A percentile compares a stretch with the other conserved stretches of the same genome.
Evolutionary conservation across 1,140 invertebrate genomes (phyloP).

Genomic region (Drosophila truncata): DNA sequence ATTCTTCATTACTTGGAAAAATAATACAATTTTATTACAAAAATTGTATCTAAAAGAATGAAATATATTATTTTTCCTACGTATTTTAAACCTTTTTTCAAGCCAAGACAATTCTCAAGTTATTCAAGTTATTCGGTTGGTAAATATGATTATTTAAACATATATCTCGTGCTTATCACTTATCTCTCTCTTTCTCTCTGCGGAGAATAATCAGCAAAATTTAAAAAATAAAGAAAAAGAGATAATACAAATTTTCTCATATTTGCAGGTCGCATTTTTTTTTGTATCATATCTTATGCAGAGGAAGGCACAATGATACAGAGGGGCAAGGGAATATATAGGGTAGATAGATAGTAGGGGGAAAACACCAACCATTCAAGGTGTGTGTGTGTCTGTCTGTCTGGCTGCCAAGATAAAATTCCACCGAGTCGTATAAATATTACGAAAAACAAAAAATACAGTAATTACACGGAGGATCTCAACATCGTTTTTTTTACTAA

Average conservation of each 20-base stretch:
- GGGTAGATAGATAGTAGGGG: conserved; percentile 18
- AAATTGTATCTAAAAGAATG: not conserved
- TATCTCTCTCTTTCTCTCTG: not conserved
- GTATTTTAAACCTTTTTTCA: not conserved
- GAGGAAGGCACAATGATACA: not conserved
- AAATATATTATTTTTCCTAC: not conserved
- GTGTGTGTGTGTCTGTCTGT: not conserved
- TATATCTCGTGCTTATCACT: not conserved
- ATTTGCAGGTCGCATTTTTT: conserved; percentile 33
- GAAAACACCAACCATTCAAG: conserved; percentile 21
- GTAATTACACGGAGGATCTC: conserved; percentile 10
- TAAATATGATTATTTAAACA: conserved; percentile 13
- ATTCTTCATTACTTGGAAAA: no score
- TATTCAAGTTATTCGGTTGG: conserved; percentile 2
- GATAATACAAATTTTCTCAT: conserved; percentile 20
- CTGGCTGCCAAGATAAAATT: conserved; percentile 32
- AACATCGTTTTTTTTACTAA: not conserved
- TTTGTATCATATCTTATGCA: conserved; percentile 30
- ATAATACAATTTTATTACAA: not conserved
- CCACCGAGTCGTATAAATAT: conserved; percentile 21
- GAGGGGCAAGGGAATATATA: not conserved
- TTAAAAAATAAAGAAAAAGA: no score
- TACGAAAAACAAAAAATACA: conserved; percentile 19
- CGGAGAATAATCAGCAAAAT: conserved; percentile 2
- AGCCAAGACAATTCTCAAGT: not conserved